These are phyloP conservation scores for Peromyscus polionotus DNA, from an alignment of 2,113 vertebrate species.

Conservation along the genomic window DNA sequence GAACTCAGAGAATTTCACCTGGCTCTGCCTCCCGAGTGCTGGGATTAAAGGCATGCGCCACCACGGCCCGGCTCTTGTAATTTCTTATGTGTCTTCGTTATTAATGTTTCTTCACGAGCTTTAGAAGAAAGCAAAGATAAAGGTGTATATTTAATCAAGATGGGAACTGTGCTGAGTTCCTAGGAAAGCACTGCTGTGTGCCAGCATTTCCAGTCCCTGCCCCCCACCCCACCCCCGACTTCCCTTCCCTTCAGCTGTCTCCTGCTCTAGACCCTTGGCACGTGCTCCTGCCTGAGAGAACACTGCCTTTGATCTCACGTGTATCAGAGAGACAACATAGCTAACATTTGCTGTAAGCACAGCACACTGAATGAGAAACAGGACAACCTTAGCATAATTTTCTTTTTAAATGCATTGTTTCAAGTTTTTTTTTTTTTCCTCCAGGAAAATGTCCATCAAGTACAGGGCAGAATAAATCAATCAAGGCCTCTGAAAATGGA, in stretches of 20 bases:
- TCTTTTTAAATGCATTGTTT: not conserved
- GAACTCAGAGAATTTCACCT: too few relatives aligned
- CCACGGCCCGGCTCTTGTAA: not conserved
- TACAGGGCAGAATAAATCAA: not conserved
- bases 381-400: not conserved
- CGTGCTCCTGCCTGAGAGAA: not conserved
- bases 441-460: not conserved
- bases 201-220: not conserved
- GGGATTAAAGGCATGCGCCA: too few relatives aligned
- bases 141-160: not conserved
- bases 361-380: conserved; percentile 1
- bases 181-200: not conserved
- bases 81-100: not conserved
- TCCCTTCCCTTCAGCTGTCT: not conserved
- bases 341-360: conserved; percentile 9
- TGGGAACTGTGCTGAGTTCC: not conserved
- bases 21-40: too few relatives aligned
- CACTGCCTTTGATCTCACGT: not conserved
- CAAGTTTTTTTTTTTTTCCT: not conserved
- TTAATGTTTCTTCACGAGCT: not conserved
- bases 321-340: not conserved
- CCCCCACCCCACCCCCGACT: too few relatives aligned
- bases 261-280: not conserved
- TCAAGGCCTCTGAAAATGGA: conserved; percentile 10
- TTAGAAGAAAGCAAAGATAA: conserved; percentile 3